Conservation (phyloP, 2,888 invertebrate species). For the Drosophila meridionalis region DNA sequence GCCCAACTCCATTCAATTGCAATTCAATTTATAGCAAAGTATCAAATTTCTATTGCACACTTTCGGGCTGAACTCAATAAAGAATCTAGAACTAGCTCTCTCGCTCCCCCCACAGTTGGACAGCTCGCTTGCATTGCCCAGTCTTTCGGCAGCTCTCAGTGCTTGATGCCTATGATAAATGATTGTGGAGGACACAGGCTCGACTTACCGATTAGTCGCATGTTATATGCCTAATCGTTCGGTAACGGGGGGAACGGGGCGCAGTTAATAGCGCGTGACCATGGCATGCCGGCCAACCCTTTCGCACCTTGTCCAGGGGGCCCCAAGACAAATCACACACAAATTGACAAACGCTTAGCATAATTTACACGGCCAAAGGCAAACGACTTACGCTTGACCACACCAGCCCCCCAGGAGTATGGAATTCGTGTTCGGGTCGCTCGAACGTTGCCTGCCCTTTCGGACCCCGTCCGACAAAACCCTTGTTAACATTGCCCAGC, state of each 20-base stretch:
- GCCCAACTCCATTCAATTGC: neutral
- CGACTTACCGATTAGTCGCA: constrained; percentile 13
- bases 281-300: constrained; percentile 57
- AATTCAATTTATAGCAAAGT: neutral
- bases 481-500: constrained; percentile 78
- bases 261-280: constrained; percentile 67
- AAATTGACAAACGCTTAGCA: constrained; percentile 81
- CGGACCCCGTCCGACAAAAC: constrained; percentile 52
- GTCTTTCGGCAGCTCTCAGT: neutral
- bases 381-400: constrained; percentile 74
- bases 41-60: neutral
- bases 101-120: neutral
- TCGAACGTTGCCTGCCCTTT: constrained; percentile 52
- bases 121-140: neutral
- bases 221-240: constrained; percentile 8
- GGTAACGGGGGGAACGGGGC: neutral
- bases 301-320: constrained; percentile 59
- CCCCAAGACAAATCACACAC: constrained; percentile 74
- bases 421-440: constrained; percentile 29
- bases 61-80: neutral
- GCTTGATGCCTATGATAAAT: constrained; percentile 18
- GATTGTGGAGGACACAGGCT: neutral
- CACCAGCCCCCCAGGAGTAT: constrained; percentile 17
- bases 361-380: constrained; percentile 76
- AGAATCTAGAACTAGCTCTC: neutral